Evolutionary conservation across 2,888 invertebrate genomes (phyloP).

Genomic region (Ischnura elegans): DNA sequence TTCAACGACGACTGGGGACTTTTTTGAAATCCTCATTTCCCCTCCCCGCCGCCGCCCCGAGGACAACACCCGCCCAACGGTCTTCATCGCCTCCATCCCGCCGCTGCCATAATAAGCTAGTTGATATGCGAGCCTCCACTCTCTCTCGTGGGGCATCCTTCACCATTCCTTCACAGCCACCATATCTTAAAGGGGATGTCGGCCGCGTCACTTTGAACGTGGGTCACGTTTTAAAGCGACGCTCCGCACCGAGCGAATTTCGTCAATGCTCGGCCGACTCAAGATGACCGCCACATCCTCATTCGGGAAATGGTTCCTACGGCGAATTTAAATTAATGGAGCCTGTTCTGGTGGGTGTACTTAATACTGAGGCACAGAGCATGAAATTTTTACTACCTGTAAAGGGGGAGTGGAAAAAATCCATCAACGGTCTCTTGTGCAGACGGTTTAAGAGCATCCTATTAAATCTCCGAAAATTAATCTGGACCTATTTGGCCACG

Average conservation of each 20-base stretch:
- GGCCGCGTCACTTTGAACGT: neutral
- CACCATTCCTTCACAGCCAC: neutral
- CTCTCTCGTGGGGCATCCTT: neutral
- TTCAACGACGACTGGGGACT: neutral
- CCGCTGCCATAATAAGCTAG: neutral
- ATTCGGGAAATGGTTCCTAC: neutral
- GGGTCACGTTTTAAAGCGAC: slow-evolving; percentile 8
- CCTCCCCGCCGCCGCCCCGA: neutral
- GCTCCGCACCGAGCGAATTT: neutral
- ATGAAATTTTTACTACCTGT: neutral
- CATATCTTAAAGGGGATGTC: slow-evolving; percentile 15
- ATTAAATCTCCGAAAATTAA: neutral
- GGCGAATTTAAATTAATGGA: neutral
- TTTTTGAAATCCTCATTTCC: neutral
- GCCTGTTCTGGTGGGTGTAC: neutral
- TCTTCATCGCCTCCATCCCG: neutral
- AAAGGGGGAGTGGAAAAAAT: neutral
- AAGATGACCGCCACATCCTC: slow-evolving; percentile 1
- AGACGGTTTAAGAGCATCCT: neutral
- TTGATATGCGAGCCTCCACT: slow-evolving; percentile 9
- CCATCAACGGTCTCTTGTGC: neutral
- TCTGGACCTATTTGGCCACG: neutral
- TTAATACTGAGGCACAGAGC: too few relatives aligned
- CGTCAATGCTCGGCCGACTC: neutral
- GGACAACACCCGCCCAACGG: slow-evolving; percentile 27